Conservation (phyloP, 2,888 invertebrate genomes). For the Sphaerophoria rueppellii region DNA sequence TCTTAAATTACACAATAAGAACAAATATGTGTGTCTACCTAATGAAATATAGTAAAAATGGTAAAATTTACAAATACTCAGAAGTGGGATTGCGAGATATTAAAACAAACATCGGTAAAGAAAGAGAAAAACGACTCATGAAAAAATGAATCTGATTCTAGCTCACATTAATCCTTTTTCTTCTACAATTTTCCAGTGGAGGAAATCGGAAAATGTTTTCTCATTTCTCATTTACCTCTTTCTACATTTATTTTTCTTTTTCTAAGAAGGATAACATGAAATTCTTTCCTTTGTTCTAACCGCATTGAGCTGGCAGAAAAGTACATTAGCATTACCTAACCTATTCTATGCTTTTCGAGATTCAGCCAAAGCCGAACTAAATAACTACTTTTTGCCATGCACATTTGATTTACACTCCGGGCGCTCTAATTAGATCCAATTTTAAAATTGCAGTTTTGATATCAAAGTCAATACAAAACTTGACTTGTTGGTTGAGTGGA, state of each 20-base stretch:
- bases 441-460: too few relatives aligned
- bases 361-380: not conserved
- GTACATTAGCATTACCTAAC: slow-evolving; percentile 14
- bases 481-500: not conserved
- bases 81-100: slow-evolving; percentile 12
- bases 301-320: slow-evolving; percentile 9
- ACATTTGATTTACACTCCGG: slow-evolving; percentile 2
- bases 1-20: not conserved
- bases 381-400: slow-evolving; percentile 15
- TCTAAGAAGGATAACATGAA: not conserved
- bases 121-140: slow-evolving; percentile 1
- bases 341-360: not conserved
- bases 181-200: not conserved
- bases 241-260: not conserved
- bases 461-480: too few relatives aligned
- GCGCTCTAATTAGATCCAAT: not conserved
- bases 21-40: not conserved
- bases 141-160: slow-evolving; percentile 15
- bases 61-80: slow-evolving; percentile 7
- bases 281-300: slow-evolving; percentile 3
- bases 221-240: slow-evolving; percentile 20
- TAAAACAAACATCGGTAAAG: not conserved
- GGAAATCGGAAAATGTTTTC: slow-evolving; percentile 36
- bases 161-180: slow-evolving; percentile 22
- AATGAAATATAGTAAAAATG: not conserved